Evolutionary conservation across 2,113 vertebrate species (phyloP), one percentile per base, ranked within the genome.

Genomic region (Lamprotornis superbus): DNA sequence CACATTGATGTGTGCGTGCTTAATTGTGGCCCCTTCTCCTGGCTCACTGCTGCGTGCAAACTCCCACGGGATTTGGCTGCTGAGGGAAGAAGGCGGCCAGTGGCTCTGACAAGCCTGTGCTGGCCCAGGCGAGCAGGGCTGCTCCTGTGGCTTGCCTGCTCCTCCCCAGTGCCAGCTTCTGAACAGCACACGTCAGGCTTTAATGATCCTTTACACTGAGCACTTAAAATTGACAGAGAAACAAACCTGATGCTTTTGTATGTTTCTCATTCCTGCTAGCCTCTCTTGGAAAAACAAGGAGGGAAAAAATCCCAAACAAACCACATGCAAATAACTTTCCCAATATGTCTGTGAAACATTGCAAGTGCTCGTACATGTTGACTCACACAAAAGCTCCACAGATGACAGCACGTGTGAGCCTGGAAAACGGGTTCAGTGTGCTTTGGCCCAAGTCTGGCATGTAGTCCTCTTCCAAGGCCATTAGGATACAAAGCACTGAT

Each of bases 31-130:
- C 46, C 64, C 2, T 12, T 82, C 35, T 40, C 50, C 21, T 2
- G 23, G 53, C 88, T 85, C 9, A 23, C 56, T 61, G 7, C 86
- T 40, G 44, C 5, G 4, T 10, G 67, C 6, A 15, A 20, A 10
- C 89, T 88, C 87, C 81, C 69, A 79, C 1, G 42, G 89, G 74
- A 61, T 61, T 42, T 75, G 81, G 83, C 82, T 96, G 83, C 52
- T 52, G 73, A 1, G 6, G 75, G 84, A 84, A 55, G 70, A 22
- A 69, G 73, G 84, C 39, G 46, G 79, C 35, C 86, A 33, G 35
- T 9, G 40, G 87, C 49, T 85, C 50, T 22, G n/a, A 95, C 95
- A 95, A 90, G 95, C 84, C 94, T 30, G 23, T 74, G 80, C 96
- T 71, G 77, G 90, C 39, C 71, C 4, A 2, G 93, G 89, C 23